Base-by-base conservation (phyloP, 1,140 invertebrate genomes). In the Hycleus cichorii region DNA sequence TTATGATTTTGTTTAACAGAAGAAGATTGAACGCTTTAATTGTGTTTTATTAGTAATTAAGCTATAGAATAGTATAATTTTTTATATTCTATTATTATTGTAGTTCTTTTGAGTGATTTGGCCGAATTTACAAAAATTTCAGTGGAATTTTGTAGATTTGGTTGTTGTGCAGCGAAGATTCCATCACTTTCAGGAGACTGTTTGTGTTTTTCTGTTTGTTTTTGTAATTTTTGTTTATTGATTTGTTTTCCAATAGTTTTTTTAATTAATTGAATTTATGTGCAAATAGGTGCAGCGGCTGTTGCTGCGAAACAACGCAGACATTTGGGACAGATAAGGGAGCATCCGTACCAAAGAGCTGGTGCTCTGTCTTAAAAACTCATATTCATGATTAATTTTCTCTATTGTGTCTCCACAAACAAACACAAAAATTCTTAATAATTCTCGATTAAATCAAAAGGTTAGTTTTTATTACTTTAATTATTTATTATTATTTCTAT, bases 301-400 rank as follows among this genome's bases (percentile, higher is more conserved):
- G 86, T 84, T 77, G 86, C 82, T 75, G 83, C 81, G 66, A 86
- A 84, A 77, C 82, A 86, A 76, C 82, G 84, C 73, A 83, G 87
- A 75, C 86, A 85, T 79, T 80, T 89, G 79, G 83, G 85, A 81
- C 86, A 88, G 78, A 84, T 89, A 76, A 83, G 88, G 82, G 90
- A 93, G 78, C 90, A 93, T 84, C 90, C 90, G 78, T 93, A 93
- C 83, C 89, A 91, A 85, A 90, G 90, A 81, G 88, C 89, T 74
- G 89, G 87, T 76, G 85, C 87, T 78, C 83, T 87, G 75, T 85
- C 85, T 76, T 86, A 81, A 82, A 78, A 70, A 55, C 32, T 48
- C 4, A n/a, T 11, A 4, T 42, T 42, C 9, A 8, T n/a, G 11
- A 42, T 42, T 42, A 42, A n/a, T n/a, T 18, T 18, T 18, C 18